Evolutionary conservation across 1,140 invertebrate genomes (phyloP).

Genomic region (Pectinophora gossypiella): DNA sequence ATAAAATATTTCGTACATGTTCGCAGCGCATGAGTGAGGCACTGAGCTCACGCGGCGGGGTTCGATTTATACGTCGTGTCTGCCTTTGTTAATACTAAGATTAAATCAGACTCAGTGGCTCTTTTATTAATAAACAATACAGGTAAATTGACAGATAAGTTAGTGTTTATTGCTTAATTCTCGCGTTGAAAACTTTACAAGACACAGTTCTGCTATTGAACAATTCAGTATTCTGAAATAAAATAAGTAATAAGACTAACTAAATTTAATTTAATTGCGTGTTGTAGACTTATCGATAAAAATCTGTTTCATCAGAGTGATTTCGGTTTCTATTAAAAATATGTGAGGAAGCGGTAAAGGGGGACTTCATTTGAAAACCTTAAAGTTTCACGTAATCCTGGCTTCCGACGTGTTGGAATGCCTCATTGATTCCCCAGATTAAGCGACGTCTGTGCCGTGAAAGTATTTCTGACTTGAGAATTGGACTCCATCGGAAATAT

Average conservation of each 20-base stretch:
- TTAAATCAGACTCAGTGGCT: conserved; percentile 44
- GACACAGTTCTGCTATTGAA: too few species aligned
- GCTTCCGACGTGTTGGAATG: conserved; percentile 44
- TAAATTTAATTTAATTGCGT: too few species aligned
- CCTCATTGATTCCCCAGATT: conserved; percentile 44
- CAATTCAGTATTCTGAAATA: too few species aligned
- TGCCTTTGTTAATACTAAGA: conserved; percentile 68
- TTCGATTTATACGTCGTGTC: conserved; percentile 63
- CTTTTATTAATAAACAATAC: conserved; percentile 20
- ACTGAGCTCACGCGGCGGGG: conserved; percentile 37
- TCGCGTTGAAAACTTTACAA: too few species aligned
- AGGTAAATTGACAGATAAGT: too few species aligned
- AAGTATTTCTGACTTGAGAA: conserved; percentile 51
- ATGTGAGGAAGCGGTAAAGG: conserved; percentile 9
- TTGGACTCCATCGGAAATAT: conserved; percentile 47
- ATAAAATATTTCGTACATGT: conserved; percentile 53
- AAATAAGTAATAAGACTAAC: too few species aligned
- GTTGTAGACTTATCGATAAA: too few species aligned
- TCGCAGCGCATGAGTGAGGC: conserved; percentile 26
- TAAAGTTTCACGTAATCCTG: conserved; percentile 34
- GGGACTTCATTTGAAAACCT: conserved; percentile 36
- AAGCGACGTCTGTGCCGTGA: conserved; percentile 34
- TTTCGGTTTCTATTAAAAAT: too few species aligned
- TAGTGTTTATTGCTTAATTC: too few species aligned
- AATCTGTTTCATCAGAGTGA: too few species aligned